Base-by-base conservation (phyloP, 2,113 vertebrate species). In the Plestiodon gilberti region DNA sequence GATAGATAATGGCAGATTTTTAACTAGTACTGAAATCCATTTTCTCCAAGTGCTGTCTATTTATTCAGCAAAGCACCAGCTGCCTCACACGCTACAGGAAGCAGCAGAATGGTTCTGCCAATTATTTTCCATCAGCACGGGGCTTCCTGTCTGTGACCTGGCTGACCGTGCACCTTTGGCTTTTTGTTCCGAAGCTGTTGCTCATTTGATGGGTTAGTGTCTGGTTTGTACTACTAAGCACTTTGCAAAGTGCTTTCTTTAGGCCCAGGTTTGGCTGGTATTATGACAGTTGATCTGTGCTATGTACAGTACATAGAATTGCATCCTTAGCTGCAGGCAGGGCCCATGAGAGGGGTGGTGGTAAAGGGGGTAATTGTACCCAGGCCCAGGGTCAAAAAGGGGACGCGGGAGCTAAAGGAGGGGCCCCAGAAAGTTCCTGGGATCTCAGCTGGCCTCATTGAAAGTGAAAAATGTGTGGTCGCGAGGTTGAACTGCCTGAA, bases 1-100 rank as follows among this genome's bases (percentile, higher is more conserved):
- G n/a, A n/a, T 22, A 55, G 40, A 75, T 87, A 75, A 87, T 74
- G 70, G 59, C 43, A 55, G 57, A 20, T n/a, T 75, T 57, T 64
- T 23, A 74, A 43, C 15, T 52, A 65, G 30, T 2, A 48, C 33
- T 38, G 78, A 87, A 81, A 81, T 81, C 79, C 70, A 55, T 76
- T 76, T 76, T 84, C 82, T 75, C 35, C 57, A 43, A 75, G 70
- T 62, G 82, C 82, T 62, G n/a, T 23, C 76, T 59, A 48, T 85
- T 85, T 85, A 71, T 78, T 61, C 28, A 71, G 65, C 30, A 52
- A 62, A 48, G 30, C 17, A 73, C 30, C 20, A 28, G 15, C 38
- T 35, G 40, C 40, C 25, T 75, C 6, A 52, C 17, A 38, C 38
- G 28, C 30, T 25, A 59, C 17, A 33, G 55, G 59, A 86, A 80